Evolutionary conservation across 1,140 invertebrate species (phyloP).

Genomic region (Rhopalosiphum maidis): DNA sequence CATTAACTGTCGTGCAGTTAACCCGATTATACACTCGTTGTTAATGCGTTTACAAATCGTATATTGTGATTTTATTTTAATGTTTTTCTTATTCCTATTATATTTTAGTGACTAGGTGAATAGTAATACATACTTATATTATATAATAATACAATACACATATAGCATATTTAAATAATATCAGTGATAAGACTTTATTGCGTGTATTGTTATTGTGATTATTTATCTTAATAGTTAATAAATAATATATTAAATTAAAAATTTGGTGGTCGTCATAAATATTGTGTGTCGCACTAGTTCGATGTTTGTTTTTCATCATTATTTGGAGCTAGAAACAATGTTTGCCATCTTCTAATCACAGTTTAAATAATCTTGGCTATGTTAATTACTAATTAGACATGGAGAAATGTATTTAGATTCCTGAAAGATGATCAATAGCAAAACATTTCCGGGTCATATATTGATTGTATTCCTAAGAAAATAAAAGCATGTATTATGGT

Average conservation of each 20-base stretch:
- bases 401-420: neutral
- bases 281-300: neutral
- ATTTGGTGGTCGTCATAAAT: neutral
- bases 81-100: neutral
- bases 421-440: neutral
- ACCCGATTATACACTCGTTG: neutral
- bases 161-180: no score
- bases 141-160: no score
- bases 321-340: neutral
- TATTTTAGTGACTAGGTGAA: no score
- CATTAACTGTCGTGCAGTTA: neutral
- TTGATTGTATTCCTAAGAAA: neutral
- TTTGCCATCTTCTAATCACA: neutral
- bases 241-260: neutral
- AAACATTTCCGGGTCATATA: neutral
- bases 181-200: neutral
- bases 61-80: neutral
- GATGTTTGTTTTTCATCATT: neutral
- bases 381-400: neutral
- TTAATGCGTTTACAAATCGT: neutral
- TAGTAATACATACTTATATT: neutral
- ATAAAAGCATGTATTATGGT: neutral
- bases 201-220: neutral
- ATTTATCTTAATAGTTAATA: neutral
- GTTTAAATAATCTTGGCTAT: neutral